phyloP scores from a whole-genome alignment of 2,113 vertebrate genomes.

The Murina feae region DNA sequence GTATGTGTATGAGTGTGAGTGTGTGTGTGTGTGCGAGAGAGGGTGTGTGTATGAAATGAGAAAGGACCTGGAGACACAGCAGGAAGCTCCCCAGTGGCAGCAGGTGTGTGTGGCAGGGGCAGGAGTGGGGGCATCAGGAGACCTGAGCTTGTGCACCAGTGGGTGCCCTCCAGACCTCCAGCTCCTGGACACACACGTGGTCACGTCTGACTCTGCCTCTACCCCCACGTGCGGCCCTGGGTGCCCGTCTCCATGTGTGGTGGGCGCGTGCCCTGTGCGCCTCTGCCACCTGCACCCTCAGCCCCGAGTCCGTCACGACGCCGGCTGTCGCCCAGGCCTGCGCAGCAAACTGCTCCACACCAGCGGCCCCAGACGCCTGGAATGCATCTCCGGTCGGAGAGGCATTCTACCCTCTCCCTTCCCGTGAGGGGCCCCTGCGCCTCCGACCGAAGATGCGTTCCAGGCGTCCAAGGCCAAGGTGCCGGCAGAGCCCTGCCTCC shows the following conservation, averaged over 20 bases:
- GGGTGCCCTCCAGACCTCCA: neutral
- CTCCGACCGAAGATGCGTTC: too few relatives aligned
- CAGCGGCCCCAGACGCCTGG: neutral
- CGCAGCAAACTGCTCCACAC: fast-evolving
- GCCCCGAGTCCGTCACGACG: too few relatives aligned
- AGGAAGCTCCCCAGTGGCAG: neutral
- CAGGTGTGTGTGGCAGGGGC: neutral
- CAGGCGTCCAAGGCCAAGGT: neutral
- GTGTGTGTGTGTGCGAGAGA: too few relatives aligned
- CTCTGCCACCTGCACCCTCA: too few relatives aligned
- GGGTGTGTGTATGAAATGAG: too few relatives aligned
- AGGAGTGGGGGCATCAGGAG: neutral
- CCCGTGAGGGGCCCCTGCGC: too few relatives aligned
- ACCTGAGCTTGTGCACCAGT: neutral
- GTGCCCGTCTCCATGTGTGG: too few relatives aligned
- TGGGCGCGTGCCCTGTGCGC: too few relatives aligned
- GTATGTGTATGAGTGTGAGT: neutral
- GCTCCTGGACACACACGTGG: neutral
- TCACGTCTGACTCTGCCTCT: neutral
- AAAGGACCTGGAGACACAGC: neutral
- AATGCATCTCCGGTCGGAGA: fast-evolving
- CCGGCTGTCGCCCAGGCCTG: neutral
- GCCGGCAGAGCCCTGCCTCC: fast-evolving
- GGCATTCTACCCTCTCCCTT: too few relatives aligned
- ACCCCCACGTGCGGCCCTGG: too few relatives aligned